Conservation (phyloP, 1,140 invertebrate species). For the Saccostrea cuccullata region DNA sequence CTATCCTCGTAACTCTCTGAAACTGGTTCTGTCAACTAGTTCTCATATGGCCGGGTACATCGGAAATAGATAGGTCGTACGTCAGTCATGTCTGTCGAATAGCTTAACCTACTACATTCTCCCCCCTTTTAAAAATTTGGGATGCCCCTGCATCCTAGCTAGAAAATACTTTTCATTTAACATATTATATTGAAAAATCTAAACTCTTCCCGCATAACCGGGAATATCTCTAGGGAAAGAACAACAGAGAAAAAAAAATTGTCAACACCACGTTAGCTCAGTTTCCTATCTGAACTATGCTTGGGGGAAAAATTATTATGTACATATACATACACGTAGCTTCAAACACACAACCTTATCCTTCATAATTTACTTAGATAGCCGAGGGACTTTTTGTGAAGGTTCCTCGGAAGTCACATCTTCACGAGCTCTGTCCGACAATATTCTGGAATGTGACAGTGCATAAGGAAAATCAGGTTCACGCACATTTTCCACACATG, state of each 20-base stretch:
- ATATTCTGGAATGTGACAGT: not conserved
- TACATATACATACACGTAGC: not conserved
- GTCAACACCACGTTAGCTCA: not conserved
- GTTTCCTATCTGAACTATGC: not conserved
- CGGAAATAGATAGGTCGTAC: not conserved
- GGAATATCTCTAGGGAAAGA: not conserved
- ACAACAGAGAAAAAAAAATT: not conserved
- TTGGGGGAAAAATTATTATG: not conserved
- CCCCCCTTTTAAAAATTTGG: conserved; percentile 15
- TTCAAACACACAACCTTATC: not conserved
- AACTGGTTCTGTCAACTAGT: no score
- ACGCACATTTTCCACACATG: not conserved
- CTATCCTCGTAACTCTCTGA: no score
- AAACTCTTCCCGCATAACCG: not conserved
- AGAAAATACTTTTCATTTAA: not conserved
- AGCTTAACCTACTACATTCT: not conserved
- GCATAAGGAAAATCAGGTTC: not conserved
- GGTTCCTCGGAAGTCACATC: not conserved
- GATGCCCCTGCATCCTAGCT: not conserved
- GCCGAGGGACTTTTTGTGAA: not conserved
- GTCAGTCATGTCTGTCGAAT: not conserved
- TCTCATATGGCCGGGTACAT: not conserved
- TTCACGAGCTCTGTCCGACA: not conserved
- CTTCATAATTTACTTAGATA: not conserved
- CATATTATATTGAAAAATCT: not conserved